A percentile compares a stretch with the other conserved stretches of the same genome.
Conservation (phyloP, 2,888 invertebrate genomes). For the Oscheius sp. region DNA sequence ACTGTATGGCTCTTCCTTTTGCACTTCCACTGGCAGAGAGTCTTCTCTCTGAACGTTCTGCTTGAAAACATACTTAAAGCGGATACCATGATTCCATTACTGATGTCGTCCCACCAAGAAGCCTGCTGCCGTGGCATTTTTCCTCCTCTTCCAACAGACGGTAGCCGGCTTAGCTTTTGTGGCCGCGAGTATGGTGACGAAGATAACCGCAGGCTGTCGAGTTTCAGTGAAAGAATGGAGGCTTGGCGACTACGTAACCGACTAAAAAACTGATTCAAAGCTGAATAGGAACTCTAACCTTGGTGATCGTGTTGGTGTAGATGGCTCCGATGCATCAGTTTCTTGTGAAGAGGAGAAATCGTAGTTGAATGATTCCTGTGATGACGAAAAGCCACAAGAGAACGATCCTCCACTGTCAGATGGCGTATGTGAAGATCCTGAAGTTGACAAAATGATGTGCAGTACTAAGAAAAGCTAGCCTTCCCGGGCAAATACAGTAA, state of each 20-base stretch:
- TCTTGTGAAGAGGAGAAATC: neutral
- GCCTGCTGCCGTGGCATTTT: slow-evolving; percentile 1
- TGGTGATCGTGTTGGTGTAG: slow-evolving; percentile 10
- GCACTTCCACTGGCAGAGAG: neutral
- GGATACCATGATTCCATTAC: slow-evolving; percentile 11
- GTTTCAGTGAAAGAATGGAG: slow-evolving; percentile 6
- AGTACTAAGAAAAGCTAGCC: too few relatives aligned
- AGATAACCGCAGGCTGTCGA: slow-evolving; percentile 14
- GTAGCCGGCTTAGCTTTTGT: neutral
- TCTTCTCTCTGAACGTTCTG: slow-evolving; percentile 10
- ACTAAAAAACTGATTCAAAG: neutral
- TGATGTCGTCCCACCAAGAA: slow-evolving; percentile 22
- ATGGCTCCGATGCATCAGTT: slow-evolving; percentile 3
- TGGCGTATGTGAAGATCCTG: neutral
- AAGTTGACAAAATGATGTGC: neutral
- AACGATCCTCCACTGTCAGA: slow-evolving; percentile 17
- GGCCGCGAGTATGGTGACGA: slow-evolving; percentile 12
- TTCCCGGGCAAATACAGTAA: too few relatives aligned
- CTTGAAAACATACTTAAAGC: neutral
- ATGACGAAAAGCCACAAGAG: neutral
- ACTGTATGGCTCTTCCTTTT: neutral
- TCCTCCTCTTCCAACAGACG: neutral
- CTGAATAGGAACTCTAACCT: neutral
- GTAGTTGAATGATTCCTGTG: neutral
- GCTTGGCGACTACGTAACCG: slow-evolving; percentile 11